Evolutionary conservation across 64 coral and sea anemone species (phyloP), one percentile per base, ranked within the genome.

Genomic region (Cladopsammia gracilis): DNA sequence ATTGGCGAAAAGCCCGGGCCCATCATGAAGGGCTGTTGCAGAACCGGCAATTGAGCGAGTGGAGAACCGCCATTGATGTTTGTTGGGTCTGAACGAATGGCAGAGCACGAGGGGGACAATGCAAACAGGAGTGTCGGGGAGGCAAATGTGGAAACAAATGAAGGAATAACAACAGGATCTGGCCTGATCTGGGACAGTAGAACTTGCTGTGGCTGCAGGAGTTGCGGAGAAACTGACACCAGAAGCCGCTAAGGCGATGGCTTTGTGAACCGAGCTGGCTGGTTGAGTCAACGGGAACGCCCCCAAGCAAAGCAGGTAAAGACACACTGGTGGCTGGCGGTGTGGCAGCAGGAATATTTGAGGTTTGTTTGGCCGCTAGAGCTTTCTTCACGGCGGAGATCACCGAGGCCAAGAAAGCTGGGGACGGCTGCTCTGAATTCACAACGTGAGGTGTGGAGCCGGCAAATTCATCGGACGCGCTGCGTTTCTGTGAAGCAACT

Each of bases 1-100:
- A 89, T 54, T 4, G 71, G 87, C 5, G 87, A 68, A 65, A 77
- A 89, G 9, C 87, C 71, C 0, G 58, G 57, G 11, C 87, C 71
- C 8, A 78, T 58, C 1, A 7, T n/a, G n/a, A 87, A 87, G 0
- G 68, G 85, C 18, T 73, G 69, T 4, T 61, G 10, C 18, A 84
- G 42, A 47, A 47, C 60, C n/a, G n/a, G n/a, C n/a, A n/a, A n/a
- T n/a, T n/a, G n/a, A n/a, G n/a, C n/a, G n/a, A n/a, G n/a, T n/a
- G n/a, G n/a, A n/a, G n/a, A n/a, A n/a, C n/a, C n/a, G n/a, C n/a
- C n/a, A n/a, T n/a, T n/a, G n/a, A n/a, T n/a, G n/a, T n/a, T n/a
- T n/a, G n/a, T n/a, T n/a, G n/a, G n/a, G n/a, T n/a, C n/a, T n/a
- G n/a, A n/a, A n/a, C n/a, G n/a, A n/a, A n/a, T n/a, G n/a, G n/a